Evolutionary conservation across 2,888 invertebrate species (phyloP), one percentile per base, ranked within the genome.

Genomic region (Epinotia nisella): DNA sequence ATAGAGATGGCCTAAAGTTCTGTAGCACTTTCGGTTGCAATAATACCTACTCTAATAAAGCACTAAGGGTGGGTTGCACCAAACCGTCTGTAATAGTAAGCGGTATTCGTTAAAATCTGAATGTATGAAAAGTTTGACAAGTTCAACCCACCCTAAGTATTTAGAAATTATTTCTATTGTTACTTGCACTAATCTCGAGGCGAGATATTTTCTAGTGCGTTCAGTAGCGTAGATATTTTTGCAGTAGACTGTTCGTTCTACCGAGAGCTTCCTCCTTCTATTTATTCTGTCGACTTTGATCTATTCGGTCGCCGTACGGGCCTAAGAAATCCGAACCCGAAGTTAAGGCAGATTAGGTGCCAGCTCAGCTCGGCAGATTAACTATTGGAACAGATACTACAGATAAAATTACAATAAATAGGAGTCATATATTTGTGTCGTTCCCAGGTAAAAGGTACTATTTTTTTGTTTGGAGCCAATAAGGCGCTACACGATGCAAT

Each of bases 401-500:
- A 49, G 11, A 2, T 56, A 66, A 49, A 67, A 55, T 51, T 62
- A 56, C 53, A 74, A 73, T 69, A 69, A 68, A 68, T 69, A 69
- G 41, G 39, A 51, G 4, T 49, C 49, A 49, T 45, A 49, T 7
- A n/a, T 49, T 49, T 45, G 45, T 45, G 45, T 45, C n/a, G 49
- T 49, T 49, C 45, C 45, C 45, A 45, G 45, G 45, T 15, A 15
- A 45, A 49, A 49, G 5, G 5, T 49, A 49, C 49, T 49, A n/a
- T 3, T n/a, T 49, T 3, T n/a, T 49, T 49, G n/a, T 49, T 3
- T 9, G 15, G 0, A 3, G 15, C 3, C 15, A 3, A 15, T 15
- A 45, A 41, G 41, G 41, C 13, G 45, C 45, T 3, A 45, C 13
- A 45, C 1, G 15, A 45, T 45, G 45, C 13, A 45, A 15, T 15